Conservation (phyloP, 1,140 invertebrate species). For the Drosophila hydei region DNA sequence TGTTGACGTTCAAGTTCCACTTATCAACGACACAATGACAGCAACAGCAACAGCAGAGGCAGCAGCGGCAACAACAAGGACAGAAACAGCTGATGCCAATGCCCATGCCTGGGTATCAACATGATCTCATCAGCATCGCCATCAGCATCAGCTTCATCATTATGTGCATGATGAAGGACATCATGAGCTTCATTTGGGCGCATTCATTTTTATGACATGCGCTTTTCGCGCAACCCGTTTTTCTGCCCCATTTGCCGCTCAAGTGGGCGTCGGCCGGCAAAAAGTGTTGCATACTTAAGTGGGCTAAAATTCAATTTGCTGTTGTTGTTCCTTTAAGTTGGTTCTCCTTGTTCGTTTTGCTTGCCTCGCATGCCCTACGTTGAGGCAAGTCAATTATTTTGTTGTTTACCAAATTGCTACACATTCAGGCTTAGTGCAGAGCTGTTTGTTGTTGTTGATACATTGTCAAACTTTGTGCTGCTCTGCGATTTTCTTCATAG, state of each 20-base stretch:
- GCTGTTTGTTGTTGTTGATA: conserved; percentile 27
- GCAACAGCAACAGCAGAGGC: conserved; percentile 30
- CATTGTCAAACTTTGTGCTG: conserved; percentile 20
- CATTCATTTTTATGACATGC: conserved; percentile 70
- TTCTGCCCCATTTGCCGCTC: conserved; percentile 60
- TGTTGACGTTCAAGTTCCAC: conserved; percentile 76
- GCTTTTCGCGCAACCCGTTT: conserved; percentile 71
- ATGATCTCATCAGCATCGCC: conserved; percentile 34
- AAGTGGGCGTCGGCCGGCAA: conserved; percentile 43
- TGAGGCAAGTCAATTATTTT: conserved; percentile 76
- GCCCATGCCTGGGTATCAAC: conserved; percentile 25
- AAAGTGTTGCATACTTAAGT: conserved; percentile 67
- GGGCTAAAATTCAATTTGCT: conserved; percentile 63
- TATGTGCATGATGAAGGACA: conserved; percentile 30
- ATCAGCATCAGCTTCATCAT: conserved; percentile 9
- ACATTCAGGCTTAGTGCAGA: conserved; percentile 72
- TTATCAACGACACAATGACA: conserved; percentile 54
- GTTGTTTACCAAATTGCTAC: conserved; percentile 77
- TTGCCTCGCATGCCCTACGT: conserved; percentile 30
- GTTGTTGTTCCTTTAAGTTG: conserved; percentile 49
- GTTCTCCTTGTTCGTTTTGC: neutral
- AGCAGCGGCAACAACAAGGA: conserved; percentile 35
- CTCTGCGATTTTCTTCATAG: conserved; percentile 15
- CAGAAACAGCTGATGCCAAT: conserved; percentile 20
- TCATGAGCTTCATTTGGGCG: conserved; percentile 64